Conservation (phyloP, 2,113 vertebrate genomes). For the human (Homo sapiens) region DNA sequence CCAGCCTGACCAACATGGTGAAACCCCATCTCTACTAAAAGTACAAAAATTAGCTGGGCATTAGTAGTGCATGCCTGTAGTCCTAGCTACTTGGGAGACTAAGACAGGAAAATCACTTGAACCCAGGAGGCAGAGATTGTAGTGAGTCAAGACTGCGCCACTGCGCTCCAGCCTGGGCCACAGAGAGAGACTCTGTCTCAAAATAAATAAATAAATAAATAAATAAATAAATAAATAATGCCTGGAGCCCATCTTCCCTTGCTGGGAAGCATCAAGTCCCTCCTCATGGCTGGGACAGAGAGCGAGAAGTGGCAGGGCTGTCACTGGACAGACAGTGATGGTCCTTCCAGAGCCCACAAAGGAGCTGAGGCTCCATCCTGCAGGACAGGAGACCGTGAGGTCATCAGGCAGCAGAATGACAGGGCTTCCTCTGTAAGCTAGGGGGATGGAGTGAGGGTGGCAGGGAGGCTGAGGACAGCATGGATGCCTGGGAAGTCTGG, state of each 20-base stretch:
- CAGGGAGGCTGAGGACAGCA: neutral
- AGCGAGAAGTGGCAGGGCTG: neutral
- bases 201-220: neutral
- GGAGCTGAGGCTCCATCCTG: neutral
- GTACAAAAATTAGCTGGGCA: neutral
- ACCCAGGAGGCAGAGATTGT: neutral
- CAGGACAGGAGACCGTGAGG: neutral
- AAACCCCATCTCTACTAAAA: neutral
- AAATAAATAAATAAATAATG: neutral
- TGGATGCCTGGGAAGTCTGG: neutral
- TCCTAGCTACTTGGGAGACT: neutral
- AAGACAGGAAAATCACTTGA: neutral
- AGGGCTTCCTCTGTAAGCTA: neutral
- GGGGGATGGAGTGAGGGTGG: neutral
- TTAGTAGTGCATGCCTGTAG: neutral
- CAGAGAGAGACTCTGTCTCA: neutral
- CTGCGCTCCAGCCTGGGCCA: neutral
- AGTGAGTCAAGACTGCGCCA: neutral
- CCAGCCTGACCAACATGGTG: neutral
- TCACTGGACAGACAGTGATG: rapidly evolving
- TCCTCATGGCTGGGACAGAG: neutral
- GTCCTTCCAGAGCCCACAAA: neutral
- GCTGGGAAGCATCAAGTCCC: rapidly evolving
- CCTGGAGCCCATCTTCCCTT: neutral
- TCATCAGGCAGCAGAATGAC: neutral